A percentile compares a stretch with the other conserved stretches of the same genome.
Conservation (phyloP, 2,888 invertebrate species). For the Hydriomena furcata region DNA sequence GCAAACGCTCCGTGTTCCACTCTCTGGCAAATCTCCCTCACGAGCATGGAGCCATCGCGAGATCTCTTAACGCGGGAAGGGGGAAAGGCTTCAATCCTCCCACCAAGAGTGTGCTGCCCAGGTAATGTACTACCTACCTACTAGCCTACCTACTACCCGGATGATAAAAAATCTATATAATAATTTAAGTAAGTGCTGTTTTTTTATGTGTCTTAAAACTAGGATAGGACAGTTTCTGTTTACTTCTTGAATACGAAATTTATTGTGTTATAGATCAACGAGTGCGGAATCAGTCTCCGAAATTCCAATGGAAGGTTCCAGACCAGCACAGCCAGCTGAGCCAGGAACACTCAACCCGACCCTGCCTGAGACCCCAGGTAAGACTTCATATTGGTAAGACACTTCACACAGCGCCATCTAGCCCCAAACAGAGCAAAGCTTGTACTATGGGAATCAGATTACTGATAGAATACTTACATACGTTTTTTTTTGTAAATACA, state of each 20-base stretch:
- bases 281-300: conserved; percentile 85
- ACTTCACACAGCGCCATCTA: too few relatives aligned
- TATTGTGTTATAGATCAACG: conserved; percentile 53
- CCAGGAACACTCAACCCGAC: conserved; percentile 96
- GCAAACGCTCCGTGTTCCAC: conserved; percentile 99
- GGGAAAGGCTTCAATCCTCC: conserved; percentile 41
- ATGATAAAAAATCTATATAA: too few relatives aligned
- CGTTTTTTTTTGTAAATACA: too few relatives aligned
- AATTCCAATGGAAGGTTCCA: conserved; percentile 90
- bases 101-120: conserved; percentile 43
- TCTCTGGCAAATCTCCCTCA: conserved; percentile 98
- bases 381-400: conserved; percentile 11
- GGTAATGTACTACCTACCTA: conserved; percentile 33
- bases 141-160: too few relatives aligned
- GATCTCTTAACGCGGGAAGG: conserved; percentile 81
- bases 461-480: too few relatives aligned
- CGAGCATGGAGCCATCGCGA: conserved; percentile 94
- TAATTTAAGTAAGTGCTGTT: too few relatives aligned
- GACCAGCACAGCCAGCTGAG: conserved; percentile 93
- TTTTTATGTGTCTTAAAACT: too few relatives aligned
- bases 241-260: too few relatives aligned
- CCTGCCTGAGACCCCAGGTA: conserved; percentile 94
- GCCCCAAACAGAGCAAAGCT: too few relatives aligned
- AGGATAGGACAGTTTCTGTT: too few relatives aligned
- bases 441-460: too few relatives aligned